A percentile compares a stretch with the other conserved stretches of the same genome.
phyloP scores from a whole-genome alignment of 2,888 invertebrate genomes.

The Aspidiotus destructor region DNA sequence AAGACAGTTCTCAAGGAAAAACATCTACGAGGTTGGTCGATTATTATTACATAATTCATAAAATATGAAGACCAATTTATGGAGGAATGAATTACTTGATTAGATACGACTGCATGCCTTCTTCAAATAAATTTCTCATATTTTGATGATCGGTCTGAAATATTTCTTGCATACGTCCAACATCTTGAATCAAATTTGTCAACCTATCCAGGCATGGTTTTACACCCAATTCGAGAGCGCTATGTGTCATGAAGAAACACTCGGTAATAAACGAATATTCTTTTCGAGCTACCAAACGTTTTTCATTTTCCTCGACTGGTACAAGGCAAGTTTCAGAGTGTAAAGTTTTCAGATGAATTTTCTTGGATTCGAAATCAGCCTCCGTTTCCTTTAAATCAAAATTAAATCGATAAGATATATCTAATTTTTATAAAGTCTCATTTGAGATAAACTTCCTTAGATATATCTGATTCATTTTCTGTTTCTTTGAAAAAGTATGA shows the following conservation, averaged over 20 bases:
- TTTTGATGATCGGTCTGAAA: conserved; percentile 15
- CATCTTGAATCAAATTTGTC: conserved; percentile 52
- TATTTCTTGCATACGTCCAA: conserved; percentile 58
- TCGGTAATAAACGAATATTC: conserved; percentile 69
- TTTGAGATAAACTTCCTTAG: no score
- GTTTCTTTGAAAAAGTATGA: no score
- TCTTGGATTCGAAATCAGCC: conserved; percentile 19
- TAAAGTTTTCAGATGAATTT: conserved; percentile 55
- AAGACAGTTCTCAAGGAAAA: conserved; percentile 64
- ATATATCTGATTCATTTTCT: no score
- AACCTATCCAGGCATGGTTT: conserved; percentile 59
- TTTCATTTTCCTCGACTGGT: conserved; percentile 46
- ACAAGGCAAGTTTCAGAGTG: conserved; percentile 70
- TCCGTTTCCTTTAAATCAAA: conserved; percentile 9
- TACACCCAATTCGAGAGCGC: conserved; percentile 68
- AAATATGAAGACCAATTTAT: conserved; percentile 10
- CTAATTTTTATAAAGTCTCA: background rate
- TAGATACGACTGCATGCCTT: conserved; percentile 10
- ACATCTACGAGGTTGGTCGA: conserved; percentile 45
- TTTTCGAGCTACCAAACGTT: conserved; percentile 36
- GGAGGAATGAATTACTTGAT: conserved; percentile 12
- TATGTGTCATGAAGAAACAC: conserved; percentile 83
- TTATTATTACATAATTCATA: background rate
- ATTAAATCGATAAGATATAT: background rate
- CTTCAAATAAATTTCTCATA: conserved; percentile 16